phyloP scores from a whole-genome alignment of 2,113 vertebrate genomes.

The Uropsilus gracilis region DNA sequence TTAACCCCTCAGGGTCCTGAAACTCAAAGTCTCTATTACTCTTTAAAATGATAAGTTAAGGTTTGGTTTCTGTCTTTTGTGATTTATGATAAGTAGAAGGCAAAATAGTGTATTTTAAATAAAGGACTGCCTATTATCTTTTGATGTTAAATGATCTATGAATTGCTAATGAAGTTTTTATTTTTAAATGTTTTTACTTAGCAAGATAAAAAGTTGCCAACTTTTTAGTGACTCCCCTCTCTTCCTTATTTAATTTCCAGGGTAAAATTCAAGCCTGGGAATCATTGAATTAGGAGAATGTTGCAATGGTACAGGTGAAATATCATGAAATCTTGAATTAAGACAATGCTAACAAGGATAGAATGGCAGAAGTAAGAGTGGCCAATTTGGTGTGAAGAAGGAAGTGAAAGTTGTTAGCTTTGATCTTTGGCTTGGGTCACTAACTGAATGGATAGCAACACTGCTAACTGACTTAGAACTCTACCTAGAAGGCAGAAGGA shows the following conservation, averaged over 20 bases:
- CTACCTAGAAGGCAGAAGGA: background rate
- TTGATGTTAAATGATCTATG: conserved; percentile 40
- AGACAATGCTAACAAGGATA: background rate
- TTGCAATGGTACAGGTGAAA: conserved; percentile 24
- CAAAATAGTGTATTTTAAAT: conserved; percentile 2
- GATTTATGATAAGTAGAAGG: background rate
- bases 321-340: background rate
- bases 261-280: background rate
- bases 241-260: conserved; percentile 14
- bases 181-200: conserved; percentile 14
- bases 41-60: background rate
- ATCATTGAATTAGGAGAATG: conserved; percentile 24
- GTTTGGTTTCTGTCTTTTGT: background rate
- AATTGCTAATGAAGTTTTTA: conserved; percentile 26
- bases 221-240: background rate
- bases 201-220: conserved; percentile 18
- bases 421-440: background rate
- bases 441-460: background rate
- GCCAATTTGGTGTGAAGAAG: background rate
- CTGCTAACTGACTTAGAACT: background rate
- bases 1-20: background rate
- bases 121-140: background rate
- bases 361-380: conserved; percentile 15
- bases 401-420: background rate
- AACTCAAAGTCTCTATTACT: background rate